Evolutionary conservation across 2,888 invertebrate genomes (phyloP), one percentile per base, ranked within the genome.

Genomic region (Cepaea hortensis): DNA sequence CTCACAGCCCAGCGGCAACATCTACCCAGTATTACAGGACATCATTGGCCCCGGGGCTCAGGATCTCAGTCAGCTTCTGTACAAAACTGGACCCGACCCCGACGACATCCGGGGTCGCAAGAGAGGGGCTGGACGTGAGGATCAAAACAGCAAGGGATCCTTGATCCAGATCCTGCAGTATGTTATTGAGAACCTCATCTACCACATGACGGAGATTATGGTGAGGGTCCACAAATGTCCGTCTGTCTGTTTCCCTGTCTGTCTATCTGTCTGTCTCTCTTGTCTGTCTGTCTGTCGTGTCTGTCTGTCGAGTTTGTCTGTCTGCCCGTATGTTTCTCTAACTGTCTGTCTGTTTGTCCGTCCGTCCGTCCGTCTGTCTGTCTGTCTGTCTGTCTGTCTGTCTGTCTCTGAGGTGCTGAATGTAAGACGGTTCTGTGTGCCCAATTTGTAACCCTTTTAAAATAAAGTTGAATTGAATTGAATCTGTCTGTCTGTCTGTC

Each of bases 191-290:
- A 93, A 93, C 86, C 85, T 93, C 23, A 85, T 91, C 48, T 93
- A 92, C 87, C 92, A 93, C 87, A 92, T 93, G 86, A 93, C 93
- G 55, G 93, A 93, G 88, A 93, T 93, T 23, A 93, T 93, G 93
- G 93, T 93, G 85, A 79, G 87, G 84, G 9, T 18, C 23, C 7
- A 35, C 35, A 75, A 9, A 1, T 18, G 68, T 68, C 5, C 13
- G 18, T 68, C 5, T n/a, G 18, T 68, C n/a, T n/a, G n/a, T 68
- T 4, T 3, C 18, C 13, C 15, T 18, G 68, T 68, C 5, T n/a
- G 5, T 68, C 5, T n/a, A 0, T 9, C n/a, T 72, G n/a, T 72
- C 23, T 20, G 6, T n/a, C 5, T 55, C 11, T 55, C 11, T 55
- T 55, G 11, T 55, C 7, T 55, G 55, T 55, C 55, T 55, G 55